These are phyloP conservation scores for Mormoops blainvillei DNA, from an alignment of 2,113 vertebrate genomes.

Conservation along the genomic window DNA sequence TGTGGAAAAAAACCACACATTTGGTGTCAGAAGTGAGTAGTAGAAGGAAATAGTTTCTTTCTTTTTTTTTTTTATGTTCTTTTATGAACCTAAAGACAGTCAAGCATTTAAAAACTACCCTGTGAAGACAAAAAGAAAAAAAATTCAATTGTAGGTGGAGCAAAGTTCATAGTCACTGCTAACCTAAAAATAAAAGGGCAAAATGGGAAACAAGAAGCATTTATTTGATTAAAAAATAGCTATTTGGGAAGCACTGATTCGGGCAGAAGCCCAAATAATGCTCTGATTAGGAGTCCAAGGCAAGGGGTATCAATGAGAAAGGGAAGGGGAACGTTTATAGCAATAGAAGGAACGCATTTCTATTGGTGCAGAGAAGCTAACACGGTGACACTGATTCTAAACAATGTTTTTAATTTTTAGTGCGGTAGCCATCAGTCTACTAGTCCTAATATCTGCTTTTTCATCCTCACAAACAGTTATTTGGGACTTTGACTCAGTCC, in stretches of 20 bases:
- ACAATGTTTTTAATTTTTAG: too few relatives aligned
- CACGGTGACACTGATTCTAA: too few relatives aligned
- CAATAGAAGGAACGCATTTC: too few relatives aligned
- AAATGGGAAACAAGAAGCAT: too few relatives aligned
- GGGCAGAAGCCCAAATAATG: too few relatives aligned
- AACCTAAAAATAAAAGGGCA: background rate
- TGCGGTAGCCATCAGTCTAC: too few relatives aligned
- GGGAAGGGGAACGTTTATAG: too few relatives aligned
- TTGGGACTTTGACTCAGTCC: background rate
- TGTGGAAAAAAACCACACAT: background rate
- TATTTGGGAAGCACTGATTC: too few relatives aligned
- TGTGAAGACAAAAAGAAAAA: background rate
- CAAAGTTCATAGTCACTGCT: background rate
- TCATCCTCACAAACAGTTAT: background rate
- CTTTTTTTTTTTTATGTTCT: background rate
- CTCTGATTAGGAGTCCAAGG: too few relatives aligned
- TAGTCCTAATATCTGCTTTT: background rate
- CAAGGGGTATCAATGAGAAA: too few relatives aligned
- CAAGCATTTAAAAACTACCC: background rate
- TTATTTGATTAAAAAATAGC: too few relatives aligned
- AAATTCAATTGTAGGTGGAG: background rate
- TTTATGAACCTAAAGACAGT: background rate
- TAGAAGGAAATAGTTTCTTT: background rate
- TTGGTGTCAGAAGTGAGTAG: background rate
- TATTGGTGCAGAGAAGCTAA: too few relatives aligned